Evolutionary conservation across 35 echinoderm and acorn worm species (phyloP).

Genomic region (Eucidaris tribuloides): DNA sequence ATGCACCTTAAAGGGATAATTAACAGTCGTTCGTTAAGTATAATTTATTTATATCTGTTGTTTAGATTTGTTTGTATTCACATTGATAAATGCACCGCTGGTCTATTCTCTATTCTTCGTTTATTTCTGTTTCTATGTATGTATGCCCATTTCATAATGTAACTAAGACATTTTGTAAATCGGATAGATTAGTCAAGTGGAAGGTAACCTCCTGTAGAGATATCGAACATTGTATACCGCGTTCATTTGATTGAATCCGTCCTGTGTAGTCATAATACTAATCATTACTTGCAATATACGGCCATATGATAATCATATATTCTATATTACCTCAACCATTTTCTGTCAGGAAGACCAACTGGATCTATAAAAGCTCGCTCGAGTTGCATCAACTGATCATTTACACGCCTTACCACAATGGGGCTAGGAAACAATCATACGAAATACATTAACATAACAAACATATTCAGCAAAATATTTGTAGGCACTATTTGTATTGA

Average conservation of each 20-base stretch:
- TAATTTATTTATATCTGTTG: too few species aligned
- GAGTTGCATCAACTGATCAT: slow-evolving; percentile 71
- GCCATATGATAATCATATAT: not conserved
- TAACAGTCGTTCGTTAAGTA: too few species aligned
- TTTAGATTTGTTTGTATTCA: too few species aligned
- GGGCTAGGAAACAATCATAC: slow-evolving; percentile 14
- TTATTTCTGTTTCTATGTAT: too few species aligned
- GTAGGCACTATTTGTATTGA: not conserved
- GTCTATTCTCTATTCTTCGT: too few species aligned
- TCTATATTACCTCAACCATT: slow-evolving; percentile 33
- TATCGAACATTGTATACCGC: not conserved
- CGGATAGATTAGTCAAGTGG: not conserved
- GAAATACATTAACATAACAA: not conserved
- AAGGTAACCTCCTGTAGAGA: not conserved
- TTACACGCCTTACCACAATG: slow-evolving; percentile 42
- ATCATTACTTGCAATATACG: too few species aligned
- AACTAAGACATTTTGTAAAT: not conserved
- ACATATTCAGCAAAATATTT: not conserved
- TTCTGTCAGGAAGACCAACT: slow-evolving; percentile 51
- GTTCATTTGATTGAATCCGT: not conserved
- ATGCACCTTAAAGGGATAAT: too few species aligned
- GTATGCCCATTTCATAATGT: too few species aligned
- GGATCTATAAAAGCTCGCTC: slow-evolving; percentile 79
- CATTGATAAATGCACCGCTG: too few species aligned
- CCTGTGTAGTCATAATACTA: too few species aligned